phyloP scores from a whole-genome alignment of 2,888 invertebrate genomes.

The Drosophila heteroneura region DNA sequence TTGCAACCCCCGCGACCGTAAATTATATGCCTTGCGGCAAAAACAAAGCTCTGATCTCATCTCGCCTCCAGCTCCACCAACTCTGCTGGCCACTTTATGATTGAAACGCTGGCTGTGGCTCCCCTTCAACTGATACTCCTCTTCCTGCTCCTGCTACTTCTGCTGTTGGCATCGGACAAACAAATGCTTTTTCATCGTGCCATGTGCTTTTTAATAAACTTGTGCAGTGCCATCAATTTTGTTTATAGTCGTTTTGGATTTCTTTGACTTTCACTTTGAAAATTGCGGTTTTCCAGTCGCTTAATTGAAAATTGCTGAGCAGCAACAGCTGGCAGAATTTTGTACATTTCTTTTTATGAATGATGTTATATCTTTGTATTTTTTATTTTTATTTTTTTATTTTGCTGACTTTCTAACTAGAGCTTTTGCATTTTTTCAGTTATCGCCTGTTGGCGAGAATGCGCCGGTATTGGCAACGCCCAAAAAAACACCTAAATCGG shows the following conservation, averaged over 20 bases:
- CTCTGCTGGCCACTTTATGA: constrained; percentile 69
- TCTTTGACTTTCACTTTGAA: constrained; percentile 66
- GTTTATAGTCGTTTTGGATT: constrained; percentile 72
- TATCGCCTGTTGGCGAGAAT: constrained; percentile 55
- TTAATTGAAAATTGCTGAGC: constrained; percentile 53
- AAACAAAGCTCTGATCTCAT: constrained; percentile 48
- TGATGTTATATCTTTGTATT: constrained; percentile 29
- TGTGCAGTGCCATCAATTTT: constrained; percentile 77
- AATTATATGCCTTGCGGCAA: constrained; percentile 66
- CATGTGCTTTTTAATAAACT: constrained; percentile 76
- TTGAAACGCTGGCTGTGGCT: constrained; percentile 48
- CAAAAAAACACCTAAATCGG: constrained; percentile 92
- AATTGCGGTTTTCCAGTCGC: constrained; percentile 40
- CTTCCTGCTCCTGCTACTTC: not conserved
- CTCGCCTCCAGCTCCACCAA: constrained; percentile 19
- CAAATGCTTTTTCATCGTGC: constrained; percentile 27
- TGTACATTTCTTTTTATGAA: constrained; percentile 29
- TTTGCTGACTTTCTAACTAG: constrained; percentile 52
- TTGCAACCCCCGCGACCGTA: constrained; percentile 65
- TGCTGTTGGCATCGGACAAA: constrained; percentile 19
- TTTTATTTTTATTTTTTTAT: constrained; percentile 9
- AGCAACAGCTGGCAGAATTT: constrained; percentile 22
- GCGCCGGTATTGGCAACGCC: constrained; percentile 87
- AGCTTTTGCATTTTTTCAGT: constrained; percentile 63
- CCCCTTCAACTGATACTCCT: not conserved